phyloP scores from a whole-genome alignment of 2,797 vertebrate species.

The Esox masquinongy region DNA sequence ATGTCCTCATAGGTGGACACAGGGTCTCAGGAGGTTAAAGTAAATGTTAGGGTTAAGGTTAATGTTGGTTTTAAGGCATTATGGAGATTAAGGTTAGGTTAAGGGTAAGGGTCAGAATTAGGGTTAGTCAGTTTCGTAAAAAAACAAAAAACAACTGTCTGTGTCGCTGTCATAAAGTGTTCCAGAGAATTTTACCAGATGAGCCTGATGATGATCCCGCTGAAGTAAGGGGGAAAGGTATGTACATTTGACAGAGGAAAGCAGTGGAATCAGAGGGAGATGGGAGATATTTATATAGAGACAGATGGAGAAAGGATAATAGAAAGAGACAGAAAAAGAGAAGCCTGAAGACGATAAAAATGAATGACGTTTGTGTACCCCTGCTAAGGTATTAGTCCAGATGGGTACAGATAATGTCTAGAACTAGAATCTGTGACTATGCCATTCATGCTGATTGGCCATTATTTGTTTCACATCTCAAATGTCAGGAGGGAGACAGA shows the following conservation, averaged over 20 bases:
- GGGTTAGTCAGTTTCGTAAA: neutral
- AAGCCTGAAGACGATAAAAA: neutral
- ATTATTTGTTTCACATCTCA: constrained; percentile 61
- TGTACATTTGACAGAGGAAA: neutral
- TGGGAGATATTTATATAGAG: neutral
- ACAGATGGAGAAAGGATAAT: neutral
- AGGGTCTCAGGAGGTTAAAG: too few relatives aligned
- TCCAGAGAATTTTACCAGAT: constrained; percentile 36
- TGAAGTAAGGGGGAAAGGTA: neutral
- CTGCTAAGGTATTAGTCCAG: neutral
- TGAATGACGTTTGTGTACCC: neutral
- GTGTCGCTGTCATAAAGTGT: neutral
- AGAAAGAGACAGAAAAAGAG: neutral
- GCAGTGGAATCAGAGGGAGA: too few relatives aligned
- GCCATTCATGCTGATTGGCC: constrained; percentile 52
- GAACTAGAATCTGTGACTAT: constrained; percentile 20
- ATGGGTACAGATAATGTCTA: neutral
- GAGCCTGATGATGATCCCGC: neutral
- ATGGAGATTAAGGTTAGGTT: too few relatives aligned
- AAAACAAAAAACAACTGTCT: neutral
- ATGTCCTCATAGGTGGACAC: too few relatives aligned
- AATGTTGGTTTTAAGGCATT: too few relatives aligned
- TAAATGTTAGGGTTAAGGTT: too few relatives aligned
- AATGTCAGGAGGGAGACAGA: constrained; percentile 55
- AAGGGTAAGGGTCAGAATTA: too few relatives aligned